A percentile compares a stretch with the other conserved stretches of the same genome.
Conservation (phyloP, 2,113 vertebrate genomes). For the Noctilio leporinus region DNA sequence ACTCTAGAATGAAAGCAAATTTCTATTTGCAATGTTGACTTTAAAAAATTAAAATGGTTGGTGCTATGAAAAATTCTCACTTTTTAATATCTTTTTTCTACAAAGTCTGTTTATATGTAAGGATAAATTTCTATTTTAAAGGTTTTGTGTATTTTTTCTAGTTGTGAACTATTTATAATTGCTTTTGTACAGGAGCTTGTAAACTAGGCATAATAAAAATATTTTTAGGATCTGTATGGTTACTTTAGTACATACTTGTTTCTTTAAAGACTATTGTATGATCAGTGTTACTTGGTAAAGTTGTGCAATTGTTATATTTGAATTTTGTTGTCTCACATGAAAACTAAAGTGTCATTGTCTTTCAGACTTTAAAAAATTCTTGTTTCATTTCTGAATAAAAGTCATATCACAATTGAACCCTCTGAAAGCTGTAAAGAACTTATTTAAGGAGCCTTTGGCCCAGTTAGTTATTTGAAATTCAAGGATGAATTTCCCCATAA, state of each 20-base stretch:
- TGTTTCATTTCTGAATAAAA: slow-evolving; percentile 78
- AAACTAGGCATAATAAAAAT: slow-evolving; percentile 84
- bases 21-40: slow-evolving; percentile 56
- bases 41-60: slow-evolving; percentile 52
- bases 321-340: slow-evolving; percentile 83
- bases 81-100: slow-evolving; percentile 79
- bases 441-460: not conserved
- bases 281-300: slow-evolving; percentile 87
- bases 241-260: slow-evolving; percentile 77
- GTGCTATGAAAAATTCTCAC: slow-evolving; percentile 80
- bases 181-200: slow-evolving; percentile 91
- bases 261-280: slow-evolving; percentile 77
- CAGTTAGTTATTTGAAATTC: not conserved
- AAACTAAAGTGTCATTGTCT: slow-evolving; percentile 74
- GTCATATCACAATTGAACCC: slow-evolving; percentile 1
- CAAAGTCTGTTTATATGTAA: slow-evolving; percentile 86
- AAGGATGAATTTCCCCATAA: not conserved
- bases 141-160: slow-evolving; percentile 94
- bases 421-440: not conserved
- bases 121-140: slow-evolving; percentile 88
- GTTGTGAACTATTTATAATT: slow-evolving; percentile 94
- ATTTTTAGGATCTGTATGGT: slow-evolving; percentile 78
- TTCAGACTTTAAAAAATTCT: slow-evolving; percentile 65
- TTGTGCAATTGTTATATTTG: slow-evolving; percentile 88
- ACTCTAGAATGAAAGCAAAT: slow-evolving; percentile 19